Base-by-base conservation (phyloP, 2,888 invertebrate genomes). In the Lithodes maja region DNA sequence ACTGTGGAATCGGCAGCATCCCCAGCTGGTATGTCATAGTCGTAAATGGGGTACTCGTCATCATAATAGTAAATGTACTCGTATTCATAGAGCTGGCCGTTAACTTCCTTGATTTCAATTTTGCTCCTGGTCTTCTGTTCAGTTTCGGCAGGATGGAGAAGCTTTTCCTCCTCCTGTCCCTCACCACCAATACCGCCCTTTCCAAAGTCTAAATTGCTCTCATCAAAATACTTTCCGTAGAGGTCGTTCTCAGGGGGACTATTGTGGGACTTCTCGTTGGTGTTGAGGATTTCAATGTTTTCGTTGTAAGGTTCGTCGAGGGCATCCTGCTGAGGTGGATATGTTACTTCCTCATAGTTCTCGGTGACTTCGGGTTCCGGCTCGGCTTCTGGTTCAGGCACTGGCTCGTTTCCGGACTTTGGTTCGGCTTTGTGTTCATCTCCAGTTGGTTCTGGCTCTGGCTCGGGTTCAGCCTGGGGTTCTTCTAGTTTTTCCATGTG, bases 21-120 rank as follows among this genome's bases (percentile, higher is more conserved):
- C 5, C 77, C 90, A 52, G 84, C 55, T 12, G 71, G 61, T 15
- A 80, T 69, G 52, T 90, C 89, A 74, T 91, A 89, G 61, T 91
- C 92, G 61, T 86, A 84, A 15, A 74, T n/a, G 12, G 92, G 91
- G 52, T 87, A 85, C 52, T 90, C 91, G 53, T 92, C 92, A 61
- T 92, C 90, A 74, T 92, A 91, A 68, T 92, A 92, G 61, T 92
- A 92, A 7, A 91, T 84, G 55, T 92, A 92, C 81, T 92, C 92
- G 77, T 92, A 92, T 53, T 92, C 92, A 61, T 92, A 92, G 55
- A 92, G 78, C 54, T 90, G 91, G 0, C 92, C 91, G 82, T 92
- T 92, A 12, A 92, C 92, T 83, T 92, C 91, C 85, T 92, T 91
- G 17, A 92, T 90, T 74, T 91, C 91, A 78, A 92, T 90, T 79